Conservation (phyloP, 2,888 invertebrate species). For the Strigamia crassipes region DNA sequence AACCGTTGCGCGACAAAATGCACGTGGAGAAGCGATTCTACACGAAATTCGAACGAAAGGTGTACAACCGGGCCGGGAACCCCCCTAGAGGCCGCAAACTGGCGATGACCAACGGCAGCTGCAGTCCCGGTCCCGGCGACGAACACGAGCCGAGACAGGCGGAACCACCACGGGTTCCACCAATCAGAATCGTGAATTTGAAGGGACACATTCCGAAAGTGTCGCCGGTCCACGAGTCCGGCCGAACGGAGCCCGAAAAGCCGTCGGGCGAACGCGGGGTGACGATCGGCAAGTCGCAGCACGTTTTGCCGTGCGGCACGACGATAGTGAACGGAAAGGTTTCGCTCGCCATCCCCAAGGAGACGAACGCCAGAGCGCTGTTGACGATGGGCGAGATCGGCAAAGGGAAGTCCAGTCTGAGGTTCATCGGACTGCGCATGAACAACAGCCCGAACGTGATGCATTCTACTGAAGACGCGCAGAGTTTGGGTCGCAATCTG, state of each 20-base stretch:
- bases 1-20: not conserved
- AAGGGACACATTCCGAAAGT: not conserved
- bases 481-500: not conserved
- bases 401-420: not conserved
- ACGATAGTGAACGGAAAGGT: not conserved
- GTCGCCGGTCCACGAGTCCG: not conserved
- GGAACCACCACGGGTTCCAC: not conserved
- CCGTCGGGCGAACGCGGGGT: no score
- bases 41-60: not conserved
- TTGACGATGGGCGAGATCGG: not conserved
- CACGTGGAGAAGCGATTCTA: not conserved
- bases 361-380: not conserved
- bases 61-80: not conserved
- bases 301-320: not conserved
- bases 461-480: slow-evolving; percentile 7
- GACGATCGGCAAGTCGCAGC: not conserved
- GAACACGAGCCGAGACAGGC: not conserved
- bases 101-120: not conserved
- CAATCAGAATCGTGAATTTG: not conserved
- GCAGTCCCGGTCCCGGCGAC: not conserved
- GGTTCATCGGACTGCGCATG: not conserved
- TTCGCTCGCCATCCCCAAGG: not conserved
- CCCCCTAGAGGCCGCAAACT: not conserved
- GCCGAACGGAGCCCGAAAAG: no score
- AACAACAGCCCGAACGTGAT: not conserved